Evolutionary conservation across 2,888 invertebrate species (phyloP).

Genomic region (Brenthis hecate): DNA sequence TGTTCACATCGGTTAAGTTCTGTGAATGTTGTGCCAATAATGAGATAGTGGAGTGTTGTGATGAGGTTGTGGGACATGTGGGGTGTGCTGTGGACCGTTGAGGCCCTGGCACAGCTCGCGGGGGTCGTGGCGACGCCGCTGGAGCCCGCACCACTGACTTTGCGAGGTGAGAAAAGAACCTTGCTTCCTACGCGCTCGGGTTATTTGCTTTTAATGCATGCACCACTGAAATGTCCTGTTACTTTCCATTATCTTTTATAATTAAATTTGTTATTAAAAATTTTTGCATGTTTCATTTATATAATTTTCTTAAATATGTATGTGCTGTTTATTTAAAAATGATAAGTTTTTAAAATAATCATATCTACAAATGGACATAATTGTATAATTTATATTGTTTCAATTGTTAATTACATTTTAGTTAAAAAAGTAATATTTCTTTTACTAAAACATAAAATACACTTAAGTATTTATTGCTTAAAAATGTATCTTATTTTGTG

Average conservation of each 20-base stretch:
- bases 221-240: constrained; percentile 42
- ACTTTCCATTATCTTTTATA: constrained; percentile 10
- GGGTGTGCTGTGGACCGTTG: constrained; percentile 75
- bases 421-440: too few relatives aligned
- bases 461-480: too few relatives aligned
- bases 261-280: constrained; percentile 6
- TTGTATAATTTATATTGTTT: too few relatives aligned
- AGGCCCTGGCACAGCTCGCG: constrained; percentile 67
- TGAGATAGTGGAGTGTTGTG: constrained; percentile 82
- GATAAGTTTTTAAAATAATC: too few relatives aligned
- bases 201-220: constrained; percentile 53
- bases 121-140: constrained; percentile 69
- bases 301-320: neutral
- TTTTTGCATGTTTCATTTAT: constrained; percentile 3
- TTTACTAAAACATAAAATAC: too few relatives aligned
- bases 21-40: constrained; percentile 81
- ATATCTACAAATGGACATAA: too few relatives aligned
- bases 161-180: constrained; percentile 75
- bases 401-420: too few relatives aligned
- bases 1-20: constrained; percentile 77
- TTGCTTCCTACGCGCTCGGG: constrained; percentile 62
- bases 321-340: too few relatives aligned
- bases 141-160: constrained; percentile 66
- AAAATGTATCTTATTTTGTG: too few relatives aligned
- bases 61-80: constrained; percentile 82